phyloP scores from a whole-genome alignment of 2,113 vertebrate genomes.

The Rhadina sibilatrix region DNA sequence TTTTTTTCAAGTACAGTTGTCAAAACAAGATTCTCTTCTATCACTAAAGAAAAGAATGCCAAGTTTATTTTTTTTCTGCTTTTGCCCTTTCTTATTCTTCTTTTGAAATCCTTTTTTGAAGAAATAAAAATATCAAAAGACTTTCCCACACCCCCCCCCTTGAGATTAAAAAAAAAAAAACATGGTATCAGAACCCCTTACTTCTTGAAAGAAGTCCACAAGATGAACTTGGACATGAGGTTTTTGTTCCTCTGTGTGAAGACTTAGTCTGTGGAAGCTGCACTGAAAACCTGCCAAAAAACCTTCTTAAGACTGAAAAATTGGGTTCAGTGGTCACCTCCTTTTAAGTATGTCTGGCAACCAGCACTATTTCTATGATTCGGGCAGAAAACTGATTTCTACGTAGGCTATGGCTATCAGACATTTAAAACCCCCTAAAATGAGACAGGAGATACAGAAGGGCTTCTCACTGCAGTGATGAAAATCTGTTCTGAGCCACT shows the following conservation, averaged over 20 bases:
- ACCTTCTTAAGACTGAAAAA: constrained; percentile 7
- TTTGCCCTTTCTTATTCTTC: background rate
- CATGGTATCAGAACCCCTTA: background rate
- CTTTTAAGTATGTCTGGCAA: constrained; percentile 40
- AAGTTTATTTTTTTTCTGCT: background rate
- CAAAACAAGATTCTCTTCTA: background rate
- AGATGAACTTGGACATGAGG: constrained; percentile 18
- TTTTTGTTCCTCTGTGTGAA: background rate
- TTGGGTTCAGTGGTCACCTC: constrained; percentile 34
- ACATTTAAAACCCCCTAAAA: constrained; percentile 12
- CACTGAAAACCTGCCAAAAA: background rate
- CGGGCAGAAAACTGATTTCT: constrained; percentile 16
- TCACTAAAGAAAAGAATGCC: background rate
- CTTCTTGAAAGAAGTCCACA: constrained; percentile 14
- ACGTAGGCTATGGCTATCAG: background rate
- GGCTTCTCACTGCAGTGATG: background rate
- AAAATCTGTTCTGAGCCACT: background rate
- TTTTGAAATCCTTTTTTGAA: background rate
- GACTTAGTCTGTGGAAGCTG: background rate
- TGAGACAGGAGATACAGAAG: background rate
- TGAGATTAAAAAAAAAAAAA: background rate
- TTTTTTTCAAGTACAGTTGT: background rate
- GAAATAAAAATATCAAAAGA: background rate
- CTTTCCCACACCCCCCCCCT: background rate
- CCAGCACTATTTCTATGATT: constrained; percentile 13